Conservation (phyloP, 1,140 invertebrate genomes). For the Atta texana region DNA sequence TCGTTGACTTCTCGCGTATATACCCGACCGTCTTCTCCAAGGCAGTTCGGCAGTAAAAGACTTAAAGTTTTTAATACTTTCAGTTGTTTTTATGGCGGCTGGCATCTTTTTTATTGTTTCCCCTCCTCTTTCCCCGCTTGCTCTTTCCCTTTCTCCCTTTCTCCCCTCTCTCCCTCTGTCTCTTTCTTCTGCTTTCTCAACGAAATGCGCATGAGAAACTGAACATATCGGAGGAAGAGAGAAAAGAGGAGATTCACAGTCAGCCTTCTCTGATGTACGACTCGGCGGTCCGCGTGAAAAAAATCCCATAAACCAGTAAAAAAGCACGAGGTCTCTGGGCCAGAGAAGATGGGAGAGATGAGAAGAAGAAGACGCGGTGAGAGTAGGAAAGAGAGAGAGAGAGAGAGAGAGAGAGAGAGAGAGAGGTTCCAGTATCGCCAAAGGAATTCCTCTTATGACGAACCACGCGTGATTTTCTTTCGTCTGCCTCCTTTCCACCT, state of each 20-base stretch:
- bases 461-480: conserved; percentile 85
- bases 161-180: conserved; percentile 49
- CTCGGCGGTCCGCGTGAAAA: conserved; percentile 84
- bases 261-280: conserved; percentile 84
- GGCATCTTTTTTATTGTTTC: conserved; percentile 80
- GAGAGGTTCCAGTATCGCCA: conserved; percentile 73
- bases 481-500: conserved; percentile 66
- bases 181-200: conserved; percentile 42
- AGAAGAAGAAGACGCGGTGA: conserved; percentile 51
- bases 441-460: conserved; percentile 86
- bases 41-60: conserved; percentile 79
- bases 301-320: conserved; percentile 87
- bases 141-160: background rate
- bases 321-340: conserved; percentile 83
- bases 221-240: conserved; percentile 14
- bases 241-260: conserved; percentile 74
- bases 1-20: conserved; percentile 38
- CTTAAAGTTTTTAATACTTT: conserved; percentile 86
- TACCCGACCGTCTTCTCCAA: conserved; percentile 46
- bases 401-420: background rate
- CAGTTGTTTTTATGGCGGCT: conserved; percentile 85
- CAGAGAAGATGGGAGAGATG: conserved; percentile 61
- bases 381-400: background rate
- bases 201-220: background rate
- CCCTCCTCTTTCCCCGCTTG: conserved; percentile 39